These are phyloP conservation scores for Hapalemur alaotrensis DNA, from an alignment of 2,797 vertebrate species.

Conservation along the genomic window DNA sequence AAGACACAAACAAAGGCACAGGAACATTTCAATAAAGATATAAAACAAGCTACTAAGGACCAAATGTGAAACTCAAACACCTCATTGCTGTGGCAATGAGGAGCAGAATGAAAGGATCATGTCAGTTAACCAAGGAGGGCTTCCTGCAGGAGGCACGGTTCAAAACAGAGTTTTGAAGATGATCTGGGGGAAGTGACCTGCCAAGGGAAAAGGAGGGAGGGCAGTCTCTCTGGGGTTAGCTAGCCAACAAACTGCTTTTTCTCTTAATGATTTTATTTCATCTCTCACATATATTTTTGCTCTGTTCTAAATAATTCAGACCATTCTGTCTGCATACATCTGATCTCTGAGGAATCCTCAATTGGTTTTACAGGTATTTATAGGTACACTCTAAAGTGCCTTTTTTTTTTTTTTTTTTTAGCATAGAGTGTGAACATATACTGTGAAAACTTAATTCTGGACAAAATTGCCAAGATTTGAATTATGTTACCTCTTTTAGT, in stretches of 20 bases:
- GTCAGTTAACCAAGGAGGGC: neutral
- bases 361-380: neutral
- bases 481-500: neutral
- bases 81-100: neutral
- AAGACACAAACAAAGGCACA: neutral
- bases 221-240: neutral
- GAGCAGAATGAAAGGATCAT: neutral
- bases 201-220: neutral
- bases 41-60: neutral
- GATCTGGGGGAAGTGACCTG: neutral
- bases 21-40: neutral
- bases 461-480: constrained; percentile 49
- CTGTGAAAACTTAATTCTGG: constrained; percentile 5
- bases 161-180: neutral
- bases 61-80: neutral
- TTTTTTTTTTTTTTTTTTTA: neutral
- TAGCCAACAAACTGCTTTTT: neutral
- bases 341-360: neutral
- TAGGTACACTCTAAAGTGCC: neutral
- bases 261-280: neutral
- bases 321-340: neutral
- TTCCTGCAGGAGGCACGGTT: neutral
- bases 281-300: neutral
- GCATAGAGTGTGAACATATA: neutral
- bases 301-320: neutral